These are phyloP conservation scores for Pyrocephalus nanus DNA, from an alignment of 2,797 vertebrate genomes.

Conservation along the genomic window DNA sequence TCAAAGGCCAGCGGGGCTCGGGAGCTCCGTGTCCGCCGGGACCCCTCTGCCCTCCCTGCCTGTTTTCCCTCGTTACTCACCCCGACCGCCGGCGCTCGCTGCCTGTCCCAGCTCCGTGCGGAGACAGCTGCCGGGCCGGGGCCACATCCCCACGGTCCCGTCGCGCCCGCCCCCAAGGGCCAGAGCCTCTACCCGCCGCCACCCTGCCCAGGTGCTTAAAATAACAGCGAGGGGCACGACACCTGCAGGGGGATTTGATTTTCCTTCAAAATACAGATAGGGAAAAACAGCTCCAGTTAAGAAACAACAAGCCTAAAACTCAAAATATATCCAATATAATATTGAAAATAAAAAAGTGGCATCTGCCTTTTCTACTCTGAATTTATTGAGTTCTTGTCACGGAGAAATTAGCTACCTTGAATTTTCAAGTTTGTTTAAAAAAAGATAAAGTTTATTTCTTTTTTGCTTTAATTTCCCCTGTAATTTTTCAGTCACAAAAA, in stretches of 20 bases:
- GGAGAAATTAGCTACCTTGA: constrained; percentile 71
- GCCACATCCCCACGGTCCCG: not conserved
- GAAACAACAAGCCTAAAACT: not conserved
- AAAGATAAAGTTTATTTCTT: constrained; percentile 83
- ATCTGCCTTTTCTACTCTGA: not conserved
- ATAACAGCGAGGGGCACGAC: not conserved
- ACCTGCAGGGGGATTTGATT: not conserved
- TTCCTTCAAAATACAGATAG: not conserved
- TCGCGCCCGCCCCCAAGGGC: not conserved
- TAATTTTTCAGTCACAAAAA: constrained; percentile 74
- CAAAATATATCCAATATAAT: not conserved
- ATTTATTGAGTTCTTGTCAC: not conserved
- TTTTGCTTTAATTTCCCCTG: not conserved
- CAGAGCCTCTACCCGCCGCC: not conserved
- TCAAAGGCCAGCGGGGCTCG: constrained; percentile 36
- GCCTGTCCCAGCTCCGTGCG: constrained; percentile 73
- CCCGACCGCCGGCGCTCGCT: constrained; percentile 78
- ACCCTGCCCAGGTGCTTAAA: not conserved
- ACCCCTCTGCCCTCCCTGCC: not conserved
- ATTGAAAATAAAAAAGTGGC: constrained; percentile 6
- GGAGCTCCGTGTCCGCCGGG: not conserved
- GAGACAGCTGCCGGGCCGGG: constrained; percentile 82
- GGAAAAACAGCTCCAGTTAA: not conserved
- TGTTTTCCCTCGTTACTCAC: constrained; percentile 74
- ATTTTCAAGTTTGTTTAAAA: constrained; percentile 78